Conservation (phyloP, 2,797 vertebrate species). For the Trachurus trachurus region DNA sequence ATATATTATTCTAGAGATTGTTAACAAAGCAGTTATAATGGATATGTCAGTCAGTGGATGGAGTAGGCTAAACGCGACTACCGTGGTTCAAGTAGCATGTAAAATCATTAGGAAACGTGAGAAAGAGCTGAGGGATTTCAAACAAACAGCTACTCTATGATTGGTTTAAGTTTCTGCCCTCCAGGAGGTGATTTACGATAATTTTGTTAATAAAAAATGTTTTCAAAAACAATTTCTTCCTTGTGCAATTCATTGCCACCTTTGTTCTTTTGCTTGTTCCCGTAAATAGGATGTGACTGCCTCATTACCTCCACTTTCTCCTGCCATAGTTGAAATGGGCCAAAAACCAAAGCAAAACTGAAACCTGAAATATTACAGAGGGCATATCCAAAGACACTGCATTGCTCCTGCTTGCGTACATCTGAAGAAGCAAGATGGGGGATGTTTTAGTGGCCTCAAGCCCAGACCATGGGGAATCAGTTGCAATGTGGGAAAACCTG, state of each 20-base stretch:
- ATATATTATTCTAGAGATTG: no score
- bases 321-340: neutral
- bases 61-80: no score
- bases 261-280: neutral
- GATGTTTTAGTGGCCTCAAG: neutral
- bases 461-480: neutral
- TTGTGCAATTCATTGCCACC: neutral
- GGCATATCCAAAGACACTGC: neutral
- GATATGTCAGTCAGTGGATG: no score
- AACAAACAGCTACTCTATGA: neutral
- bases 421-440: neutral
- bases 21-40: no score
- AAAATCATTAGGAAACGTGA: neutral
- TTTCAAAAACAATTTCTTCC: neutral
- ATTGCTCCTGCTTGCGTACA: no score
- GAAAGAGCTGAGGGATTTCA: neutral
- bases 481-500: constrained; percentile 8
- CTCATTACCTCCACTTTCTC: neutral
- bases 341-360: neutral
- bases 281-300: neutral
- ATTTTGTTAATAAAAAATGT: neutral
- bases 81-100: neutral
- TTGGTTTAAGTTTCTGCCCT: neutral
- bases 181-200: neutral
- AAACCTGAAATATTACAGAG: neutral